Conservation (phyloP, 2,113 vertebrate genomes). For the Toxotes jaculatrix region DNA sequence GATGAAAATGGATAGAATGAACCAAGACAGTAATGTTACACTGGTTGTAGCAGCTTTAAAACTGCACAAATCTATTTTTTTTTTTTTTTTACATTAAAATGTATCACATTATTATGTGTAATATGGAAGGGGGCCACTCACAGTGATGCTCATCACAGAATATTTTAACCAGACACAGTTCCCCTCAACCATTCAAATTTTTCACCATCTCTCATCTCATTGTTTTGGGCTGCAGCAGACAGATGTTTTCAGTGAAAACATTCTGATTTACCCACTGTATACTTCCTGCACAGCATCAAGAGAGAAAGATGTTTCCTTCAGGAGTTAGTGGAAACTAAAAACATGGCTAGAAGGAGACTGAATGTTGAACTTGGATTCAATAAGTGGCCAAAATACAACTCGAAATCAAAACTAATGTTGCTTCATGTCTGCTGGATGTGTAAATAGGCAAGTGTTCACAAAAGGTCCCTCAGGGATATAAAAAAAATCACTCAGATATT, state of each 20-base stretch:
- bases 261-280: no score
- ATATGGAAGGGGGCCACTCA: not conserved
- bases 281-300: not conserved
- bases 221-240: no score
- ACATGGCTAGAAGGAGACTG: not conserved
- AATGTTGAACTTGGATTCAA: no score
- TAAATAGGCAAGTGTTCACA: not conserved
- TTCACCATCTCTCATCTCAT: not conserved
- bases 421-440: not conserved
- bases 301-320: not conserved
- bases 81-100: no score
- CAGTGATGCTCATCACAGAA: not conserved
- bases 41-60: not conserved
- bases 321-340: not conserved
- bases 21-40: not conserved
- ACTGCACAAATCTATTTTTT: no score
- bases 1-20: not conserved
- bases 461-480: not conserved
- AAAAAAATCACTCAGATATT: not conserved
- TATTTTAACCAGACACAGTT: not conserved
- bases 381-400: not conserved
- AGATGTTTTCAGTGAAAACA: no score
- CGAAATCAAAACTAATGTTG: not conserved
- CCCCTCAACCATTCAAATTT: not conserved
- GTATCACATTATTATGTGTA: not conserved